Conservation (phyloP, 1,140 invertebrate species). For the Lordiphosa mommai region DNA sequence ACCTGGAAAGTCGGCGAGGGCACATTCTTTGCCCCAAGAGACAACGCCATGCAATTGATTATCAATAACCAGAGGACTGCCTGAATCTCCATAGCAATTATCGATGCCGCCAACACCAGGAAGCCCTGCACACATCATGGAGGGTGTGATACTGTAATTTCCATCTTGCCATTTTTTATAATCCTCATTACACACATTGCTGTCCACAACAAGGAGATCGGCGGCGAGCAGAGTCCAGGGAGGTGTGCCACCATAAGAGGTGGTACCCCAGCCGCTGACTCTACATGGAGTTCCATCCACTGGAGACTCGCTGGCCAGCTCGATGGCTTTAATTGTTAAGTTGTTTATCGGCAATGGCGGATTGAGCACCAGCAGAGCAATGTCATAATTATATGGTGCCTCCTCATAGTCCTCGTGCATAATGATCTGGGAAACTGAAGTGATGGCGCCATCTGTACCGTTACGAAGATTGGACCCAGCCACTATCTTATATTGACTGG, state of each 20-base stretch:
- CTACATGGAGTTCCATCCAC: slow-evolving; percentile 42
- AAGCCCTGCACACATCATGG: slow-evolving; percentile 82
- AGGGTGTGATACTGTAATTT: slow-evolving; percentile 69
- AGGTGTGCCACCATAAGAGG: slow-evolving; percentile 24
- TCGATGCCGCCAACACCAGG: too few relatives aligned
- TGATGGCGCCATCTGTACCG: slow-evolving; percentile 52
- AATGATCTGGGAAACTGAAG: slow-evolving; percentile 58
- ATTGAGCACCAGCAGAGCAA: slow-evolving; percentile 58
- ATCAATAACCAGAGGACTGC: too few relatives aligned
- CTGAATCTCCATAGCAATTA: too few relatives aligned
- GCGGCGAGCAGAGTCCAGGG: slow-evolving; percentile 54
- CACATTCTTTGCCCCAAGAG: too few relatives aligned
- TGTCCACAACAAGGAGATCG: slow-evolving; percentile 56
- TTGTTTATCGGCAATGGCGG: slow-evolving; percentile 64
- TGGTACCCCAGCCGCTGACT: slow-evolving; percentile 80
- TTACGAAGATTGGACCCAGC: slow-evolving; percentile 51
- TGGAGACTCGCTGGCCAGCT: slow-evolving; percentile 45
- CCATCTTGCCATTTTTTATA: slow-evolving; percentile 36
- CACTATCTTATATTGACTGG: slow-evolving; percentile 59
- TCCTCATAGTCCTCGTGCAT: slow-evolving; percentile 68
- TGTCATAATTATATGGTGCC: slow-evolving; percentile 54
- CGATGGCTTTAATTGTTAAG: slow-evolving; percentile 53
- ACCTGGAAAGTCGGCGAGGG: too few relatives aligned
- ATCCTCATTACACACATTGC: slow-evolving; percentile 43
- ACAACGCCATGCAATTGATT: too few relatives aligned